Base-by-base conservation (phyloP, 1,140 invertebrate genomes). In the Caerostris extrusa region DNA sequence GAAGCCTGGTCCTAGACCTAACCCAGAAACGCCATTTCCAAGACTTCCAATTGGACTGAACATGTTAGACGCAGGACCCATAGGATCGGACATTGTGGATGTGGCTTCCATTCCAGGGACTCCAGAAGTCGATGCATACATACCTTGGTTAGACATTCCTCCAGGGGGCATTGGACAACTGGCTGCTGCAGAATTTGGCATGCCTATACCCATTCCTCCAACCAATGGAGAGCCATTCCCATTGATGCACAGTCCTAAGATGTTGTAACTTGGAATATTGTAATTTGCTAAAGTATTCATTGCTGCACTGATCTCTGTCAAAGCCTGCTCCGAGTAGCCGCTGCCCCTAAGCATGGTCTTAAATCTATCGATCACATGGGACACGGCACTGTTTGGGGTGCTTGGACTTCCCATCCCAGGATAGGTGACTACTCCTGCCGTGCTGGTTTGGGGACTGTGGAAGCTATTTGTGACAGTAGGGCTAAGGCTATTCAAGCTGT, bases 231-330 rank as follows among this genome's bases (percentile, higher is more conserved):
- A 77, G 91, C 95, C 77, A 93, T 94, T 90, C 94, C 95, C 64
- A 82, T 91, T 93, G 94, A 93, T 55, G 17, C 98, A 98, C 96
- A 99, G 97, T 19, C 98, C 98, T 96, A 99, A 97, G 91, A 99
- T 97, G n/a, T 98, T 98, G 96, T 99, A 97, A 67, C 98, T 98
- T 55, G 99, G 97, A 94, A 99, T 98, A 95, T 98, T 98, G 96
- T 99, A 97, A 97, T 98, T 99, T 95, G 98, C 98, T 87, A 99
- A 97, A 53, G 98, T 98, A 86, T 97, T 97, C 95, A 99, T 97
- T 19, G 99, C 98, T 5, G 98, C 97, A 95, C 97, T 97, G 86
- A 99, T 99, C 96, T 99, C 99, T 53, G 97, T 97, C 82, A 98
- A 97, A 82, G 98, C 98, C 83, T 97, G 97, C 95, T 99, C 99